Conservation (phyloP, 2,888 invertebrate species). For the Anagyrus pseudococci region DNA sequence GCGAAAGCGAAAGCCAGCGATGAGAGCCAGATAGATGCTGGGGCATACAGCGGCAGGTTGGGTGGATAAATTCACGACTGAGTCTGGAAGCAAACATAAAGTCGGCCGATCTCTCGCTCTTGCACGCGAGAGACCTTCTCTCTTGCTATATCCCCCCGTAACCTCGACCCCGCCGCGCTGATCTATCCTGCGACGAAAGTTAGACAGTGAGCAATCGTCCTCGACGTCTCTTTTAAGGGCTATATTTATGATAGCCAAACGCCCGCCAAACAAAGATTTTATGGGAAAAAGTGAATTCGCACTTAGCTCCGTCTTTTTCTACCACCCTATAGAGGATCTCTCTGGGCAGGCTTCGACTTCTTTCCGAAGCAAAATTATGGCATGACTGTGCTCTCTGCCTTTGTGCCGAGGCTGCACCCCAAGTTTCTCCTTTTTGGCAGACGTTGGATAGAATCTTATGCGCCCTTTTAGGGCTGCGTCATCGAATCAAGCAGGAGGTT, state of each 20-base stretch:
- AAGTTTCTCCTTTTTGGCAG: too few relatives aligned
- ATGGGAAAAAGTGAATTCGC: conserved; percentile 16
- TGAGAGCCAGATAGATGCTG: background rate
- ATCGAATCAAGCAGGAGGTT: too few relatives aligned
- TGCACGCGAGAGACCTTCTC: background rate
- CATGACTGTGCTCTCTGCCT: background rate
- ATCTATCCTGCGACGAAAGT: conserved; percentile 24
- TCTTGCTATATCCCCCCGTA: conserved; percentile 4
- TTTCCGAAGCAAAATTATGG: conserved; percentile 1
- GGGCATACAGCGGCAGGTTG: background rate
- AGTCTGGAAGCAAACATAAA: conserved; percentile 20
- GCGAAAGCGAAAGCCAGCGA: background rate
- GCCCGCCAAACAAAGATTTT: conserved; percentile 14
- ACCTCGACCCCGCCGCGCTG: background rate
- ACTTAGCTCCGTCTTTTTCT: too few relatives aligned
- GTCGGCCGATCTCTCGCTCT: too few relatives aligned
- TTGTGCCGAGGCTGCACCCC: too few relatives aligned
- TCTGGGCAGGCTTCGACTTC: background rate
- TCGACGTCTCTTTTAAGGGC: conserved; percentile 29
- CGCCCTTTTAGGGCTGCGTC: too few relatives aligned
- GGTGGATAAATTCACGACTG: background rate
- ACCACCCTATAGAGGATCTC: background rate
- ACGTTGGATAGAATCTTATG: too few relatives aligned
- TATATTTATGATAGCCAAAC: conserved; percentile 11
- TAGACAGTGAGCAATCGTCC: conserved; percentile 24